Evolutionary conservation across 37 sponge, comb jelly and placozoan genomes (phyloP).

Genomic region (Chondrosia reniformis): DNA sequence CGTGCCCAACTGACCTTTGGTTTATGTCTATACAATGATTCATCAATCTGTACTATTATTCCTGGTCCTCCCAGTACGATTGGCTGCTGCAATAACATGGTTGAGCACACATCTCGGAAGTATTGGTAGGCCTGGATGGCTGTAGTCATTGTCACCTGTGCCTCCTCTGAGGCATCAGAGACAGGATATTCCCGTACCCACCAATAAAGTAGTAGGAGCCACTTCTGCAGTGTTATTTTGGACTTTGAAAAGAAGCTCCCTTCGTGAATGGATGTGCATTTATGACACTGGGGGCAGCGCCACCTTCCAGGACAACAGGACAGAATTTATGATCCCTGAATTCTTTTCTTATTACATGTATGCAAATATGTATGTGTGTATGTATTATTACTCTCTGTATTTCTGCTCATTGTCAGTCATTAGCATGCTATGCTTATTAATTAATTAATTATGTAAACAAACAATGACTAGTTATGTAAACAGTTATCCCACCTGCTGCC

Average conservation of each 20-base stretch:
- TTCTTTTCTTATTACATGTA: too few species aligned
- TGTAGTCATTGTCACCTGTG: conserved; percentile 13
- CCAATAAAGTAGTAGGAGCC: conserved; percentile 43
- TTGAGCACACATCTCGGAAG: conserved; percentile 39
- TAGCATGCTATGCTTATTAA: neutral
- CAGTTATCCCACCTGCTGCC: neutral
- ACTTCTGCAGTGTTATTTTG: conserved; percentile 50
- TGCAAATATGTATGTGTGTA: too few species aligned
- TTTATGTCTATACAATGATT: conserved; percentile 41
- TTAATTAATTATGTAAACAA: too few species aligned
- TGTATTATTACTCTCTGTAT: too few species aligned
- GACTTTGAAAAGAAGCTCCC: conserved; percentile 59
- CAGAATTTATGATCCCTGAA: too few species aligned
- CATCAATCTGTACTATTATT: conserved; percentile 44
- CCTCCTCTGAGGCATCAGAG: conserved; percentile 26
- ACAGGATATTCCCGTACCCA: conserved; percentile 54
- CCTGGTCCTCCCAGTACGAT: conserved; percentile 39
- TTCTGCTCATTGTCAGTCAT: neutral
- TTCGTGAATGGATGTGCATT: conserved; percentile 25
- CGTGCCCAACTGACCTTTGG: conserved; percentile 26
- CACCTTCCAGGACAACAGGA: conserved; percentile 4
- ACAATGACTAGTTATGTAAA: neutral
- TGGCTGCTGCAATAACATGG: neutral
- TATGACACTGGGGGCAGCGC: conserved; percentile 39
- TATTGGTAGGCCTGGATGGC: conserved; percentile 11